phyloP scores from a whole-genome alignment of 1,140 invertebrate species.

The Panulirus ornatus region DNA sequence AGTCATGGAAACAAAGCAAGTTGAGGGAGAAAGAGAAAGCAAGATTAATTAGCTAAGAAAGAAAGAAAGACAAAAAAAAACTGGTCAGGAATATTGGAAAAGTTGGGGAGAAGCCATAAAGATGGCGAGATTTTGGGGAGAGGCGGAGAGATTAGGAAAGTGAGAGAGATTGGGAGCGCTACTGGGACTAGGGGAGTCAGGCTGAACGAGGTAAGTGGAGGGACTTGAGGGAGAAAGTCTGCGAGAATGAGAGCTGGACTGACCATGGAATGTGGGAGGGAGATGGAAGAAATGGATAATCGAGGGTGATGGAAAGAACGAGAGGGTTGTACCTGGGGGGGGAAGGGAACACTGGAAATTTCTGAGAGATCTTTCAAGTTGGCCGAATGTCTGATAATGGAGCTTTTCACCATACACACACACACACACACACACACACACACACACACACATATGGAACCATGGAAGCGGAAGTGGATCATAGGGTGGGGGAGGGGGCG shows the following conservation, averaged over 20 bases:
- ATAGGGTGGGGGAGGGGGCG: too few species aligned
- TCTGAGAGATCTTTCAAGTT: too few species aligned
- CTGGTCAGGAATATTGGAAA: not conserved
- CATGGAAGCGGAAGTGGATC: too few species aligned
- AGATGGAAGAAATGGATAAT: not conserved
- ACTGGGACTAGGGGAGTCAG: not conserved
- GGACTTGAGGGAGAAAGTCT: not conserved
- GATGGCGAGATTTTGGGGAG: too few species aligned
- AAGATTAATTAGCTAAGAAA: not conserved
- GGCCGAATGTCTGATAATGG: too few species aligned
- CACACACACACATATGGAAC: too few species aligned
- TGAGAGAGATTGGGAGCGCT: not conserved
- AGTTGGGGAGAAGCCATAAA: not conserved
- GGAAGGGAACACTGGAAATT: not conserved
- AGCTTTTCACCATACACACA: too few species aligned
- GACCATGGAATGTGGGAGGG: not conserved
- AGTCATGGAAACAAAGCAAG: not conserved
- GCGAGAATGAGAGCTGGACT: not conserved
- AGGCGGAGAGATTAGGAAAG: not conserved
- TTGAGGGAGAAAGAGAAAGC: constrained; percentile 1
- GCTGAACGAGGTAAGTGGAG: not conserved
- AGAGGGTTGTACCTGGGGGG: not conserved
- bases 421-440: not conserved
- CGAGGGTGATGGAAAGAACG: not conserved
- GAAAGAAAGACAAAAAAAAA: not conserved